Conservation (phyloP, 1,140 invertebrate genomes). For the Ditylenchus dipsaci region DNA sequence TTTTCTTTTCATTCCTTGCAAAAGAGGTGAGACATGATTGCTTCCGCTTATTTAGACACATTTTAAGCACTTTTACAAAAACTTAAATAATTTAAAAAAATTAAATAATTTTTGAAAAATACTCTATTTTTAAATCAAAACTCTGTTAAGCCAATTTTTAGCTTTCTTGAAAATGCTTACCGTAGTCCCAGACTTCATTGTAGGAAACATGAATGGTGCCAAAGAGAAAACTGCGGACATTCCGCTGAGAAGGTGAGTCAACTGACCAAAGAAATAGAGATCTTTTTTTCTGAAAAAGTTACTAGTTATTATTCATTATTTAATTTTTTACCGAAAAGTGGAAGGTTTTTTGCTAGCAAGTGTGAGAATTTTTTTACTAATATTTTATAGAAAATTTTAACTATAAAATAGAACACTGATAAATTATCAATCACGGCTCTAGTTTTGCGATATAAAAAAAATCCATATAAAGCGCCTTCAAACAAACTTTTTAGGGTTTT, state of each 20-base stretch:
- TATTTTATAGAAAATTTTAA: too few relatives aligned
- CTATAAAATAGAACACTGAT: too few relatives aligned
- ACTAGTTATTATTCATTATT: too few relatives aligned
- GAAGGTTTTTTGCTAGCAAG: too few relatives aligned
- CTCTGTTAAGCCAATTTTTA: too few relatives aligned
- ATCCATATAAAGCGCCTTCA: too few relatives aligned
- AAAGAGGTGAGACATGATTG: not conserved
- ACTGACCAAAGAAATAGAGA: constrained; percentile 30
- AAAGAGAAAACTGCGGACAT: constrained; percentile 23
- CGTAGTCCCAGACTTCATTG: constrained; percentile 28
- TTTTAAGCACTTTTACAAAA: not conserved
- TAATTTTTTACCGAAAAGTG: too few relatives aligned
- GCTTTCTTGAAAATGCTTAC: constrained; percentile 3
- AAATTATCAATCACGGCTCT: too few relatives aligned
- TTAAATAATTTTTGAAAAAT: not conserved
- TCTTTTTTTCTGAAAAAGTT: constrained; percentile 7
- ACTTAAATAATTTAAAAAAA: not conserved
- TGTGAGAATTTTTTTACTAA: too few relatives aligned
- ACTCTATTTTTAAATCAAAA: too few relatives aligned
- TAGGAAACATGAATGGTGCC: constrained; percentile 33
- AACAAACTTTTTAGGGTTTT: too few relatives aligned
- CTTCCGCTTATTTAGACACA: not conserved
- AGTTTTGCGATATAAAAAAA: too few relatives aligned
- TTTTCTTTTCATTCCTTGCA: not conserved
- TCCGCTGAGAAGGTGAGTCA: constrained; percentile 17